phyloP scores from a whole-genome alignment of 2,797 vertebrate species.

The Arctocebus calabarensis region DNA sequence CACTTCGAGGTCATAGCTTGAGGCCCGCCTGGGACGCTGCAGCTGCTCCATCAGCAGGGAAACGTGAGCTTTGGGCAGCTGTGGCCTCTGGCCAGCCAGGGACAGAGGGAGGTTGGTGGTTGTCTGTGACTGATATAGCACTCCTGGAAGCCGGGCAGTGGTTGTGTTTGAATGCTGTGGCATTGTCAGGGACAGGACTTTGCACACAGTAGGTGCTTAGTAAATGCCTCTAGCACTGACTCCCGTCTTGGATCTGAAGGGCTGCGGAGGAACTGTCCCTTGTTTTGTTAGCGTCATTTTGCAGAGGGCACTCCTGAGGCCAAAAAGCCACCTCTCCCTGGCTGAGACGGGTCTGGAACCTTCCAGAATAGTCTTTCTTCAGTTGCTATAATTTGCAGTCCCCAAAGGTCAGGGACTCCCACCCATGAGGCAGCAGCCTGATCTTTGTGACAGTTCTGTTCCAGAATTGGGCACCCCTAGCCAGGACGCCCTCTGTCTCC shows the following conservation, averaged over 20 bases:
- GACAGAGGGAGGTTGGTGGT: rapidly evolving
- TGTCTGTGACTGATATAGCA: neutral
- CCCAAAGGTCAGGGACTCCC: neutral
- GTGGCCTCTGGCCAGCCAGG: neutral
- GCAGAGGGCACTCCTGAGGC: neutral
- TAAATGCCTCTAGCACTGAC: rapidly evolving
- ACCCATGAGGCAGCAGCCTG: neutral
- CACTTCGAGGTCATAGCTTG: neutral
- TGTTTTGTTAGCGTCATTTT: neutral
- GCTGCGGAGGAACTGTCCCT: rapidly evolving
- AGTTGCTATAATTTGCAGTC: neutral
- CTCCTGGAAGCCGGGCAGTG: rapidly evolving
- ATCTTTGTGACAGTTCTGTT: neutral
- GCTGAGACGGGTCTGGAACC: neutral
- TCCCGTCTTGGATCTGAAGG: neutral
- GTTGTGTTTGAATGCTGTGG: neutral
- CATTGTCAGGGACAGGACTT: rapidly evolving
- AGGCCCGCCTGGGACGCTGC: neutral
- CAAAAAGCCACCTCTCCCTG: neutral
- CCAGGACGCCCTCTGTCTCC: neutral
- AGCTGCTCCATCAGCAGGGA: neutral
- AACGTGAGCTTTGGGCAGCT: neutral
- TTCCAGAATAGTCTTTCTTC: neutral
- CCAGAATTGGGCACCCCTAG: neutral
- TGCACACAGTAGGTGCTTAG: neutral